These are phyloP conservation scores for Triplophysa bombifrons DNA, from an alignment of 2,797 vertebrate species.

Conservation along the genomic window DNA sequence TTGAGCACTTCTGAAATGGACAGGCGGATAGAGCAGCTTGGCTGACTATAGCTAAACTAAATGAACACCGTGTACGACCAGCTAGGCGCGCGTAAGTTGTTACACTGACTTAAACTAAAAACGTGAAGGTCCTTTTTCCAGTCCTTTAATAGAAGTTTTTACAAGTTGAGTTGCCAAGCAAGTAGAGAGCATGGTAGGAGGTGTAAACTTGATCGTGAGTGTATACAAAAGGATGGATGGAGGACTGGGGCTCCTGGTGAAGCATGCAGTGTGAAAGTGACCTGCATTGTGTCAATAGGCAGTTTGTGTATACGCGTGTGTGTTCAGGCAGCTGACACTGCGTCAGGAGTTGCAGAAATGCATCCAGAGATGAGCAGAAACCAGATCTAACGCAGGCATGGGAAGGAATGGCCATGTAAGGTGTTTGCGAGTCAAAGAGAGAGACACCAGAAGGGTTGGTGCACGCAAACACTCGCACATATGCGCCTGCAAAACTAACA, in stretches of 20 bases:
- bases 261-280: conserved; percentile 27
- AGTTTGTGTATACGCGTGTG: conserved; percentile 34
- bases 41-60: neutral
- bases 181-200: conserved; percentile 8
- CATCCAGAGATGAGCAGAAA: conserved; percentile 56
- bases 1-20: neutral
- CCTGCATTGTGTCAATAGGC: conserved; percentile 45
- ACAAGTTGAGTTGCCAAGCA: neutral
- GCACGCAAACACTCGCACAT: no score
- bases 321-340: conserved; percentile 41
- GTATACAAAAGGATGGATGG: neutral
- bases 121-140: neutral
- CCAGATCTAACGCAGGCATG: conserved; percentile 55
- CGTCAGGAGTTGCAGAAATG: conserved; percentile 43
- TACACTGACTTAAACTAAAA: neutral
- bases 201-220: neutral
- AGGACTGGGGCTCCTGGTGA: neutral
- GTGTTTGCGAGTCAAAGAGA: conserved; percentile 54
- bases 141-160: neutral
- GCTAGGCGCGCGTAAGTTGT: neutral
- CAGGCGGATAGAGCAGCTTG: neutral
- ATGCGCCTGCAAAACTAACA: no score
- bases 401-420: conserved; percentile 74
- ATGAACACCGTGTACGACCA: neutral
- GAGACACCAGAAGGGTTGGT: neutral